phyloP scores from a whole-genome alignment of 1,140 invertebrate genomes.

The Anagrus nilaparvatae region DNA sequence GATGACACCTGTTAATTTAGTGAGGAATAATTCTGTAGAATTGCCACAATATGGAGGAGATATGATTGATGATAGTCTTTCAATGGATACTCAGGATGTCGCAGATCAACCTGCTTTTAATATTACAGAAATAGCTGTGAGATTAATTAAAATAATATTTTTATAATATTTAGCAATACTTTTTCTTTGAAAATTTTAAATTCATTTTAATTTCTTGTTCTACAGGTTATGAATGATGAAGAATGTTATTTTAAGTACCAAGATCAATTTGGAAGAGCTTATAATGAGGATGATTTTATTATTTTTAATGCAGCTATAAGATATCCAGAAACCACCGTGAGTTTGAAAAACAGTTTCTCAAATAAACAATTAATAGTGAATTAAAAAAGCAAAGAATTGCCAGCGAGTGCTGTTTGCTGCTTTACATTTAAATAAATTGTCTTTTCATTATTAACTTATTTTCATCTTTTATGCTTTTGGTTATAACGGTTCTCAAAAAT shows the following conservation, averaged over 20 bases:
- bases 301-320: constrained; percentile 72
- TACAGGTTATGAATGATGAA: constrained; percentile 50
- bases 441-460: not conserved
- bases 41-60: constrained; percentile 36
- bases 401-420: constrained; percentile 6
- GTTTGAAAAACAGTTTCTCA: constrained; percentile 21
- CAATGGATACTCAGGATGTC: constrained; percentile 46
- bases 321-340: constrained; percentile 60
- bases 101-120: constrained; percentile 41
- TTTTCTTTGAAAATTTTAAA: constrained; percentile 3
- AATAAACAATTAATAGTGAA: not conserved
- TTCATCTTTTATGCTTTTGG: not conserved
- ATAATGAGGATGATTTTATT: constrained; percentile 63
- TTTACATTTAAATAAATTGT: not conserved
- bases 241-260: constrained; percentile 58
- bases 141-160: constrained; percentile 16
- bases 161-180: constrained; percentile 2
- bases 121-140: constrained; percentile 45
- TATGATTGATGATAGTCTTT: constrained; percentile 44
- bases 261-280: constrained; percentile 72
- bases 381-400: constrained; percentile 6
- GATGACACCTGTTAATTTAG: constrained; percentile 68
- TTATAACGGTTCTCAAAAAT: not conserved
- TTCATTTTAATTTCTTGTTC: constrained; percentile 9
- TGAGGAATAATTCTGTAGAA: constrained; percentile 43